Conservation (phyloP, 1,140 invertebrate genomes). For the Polypedilum pembai region DNA sequence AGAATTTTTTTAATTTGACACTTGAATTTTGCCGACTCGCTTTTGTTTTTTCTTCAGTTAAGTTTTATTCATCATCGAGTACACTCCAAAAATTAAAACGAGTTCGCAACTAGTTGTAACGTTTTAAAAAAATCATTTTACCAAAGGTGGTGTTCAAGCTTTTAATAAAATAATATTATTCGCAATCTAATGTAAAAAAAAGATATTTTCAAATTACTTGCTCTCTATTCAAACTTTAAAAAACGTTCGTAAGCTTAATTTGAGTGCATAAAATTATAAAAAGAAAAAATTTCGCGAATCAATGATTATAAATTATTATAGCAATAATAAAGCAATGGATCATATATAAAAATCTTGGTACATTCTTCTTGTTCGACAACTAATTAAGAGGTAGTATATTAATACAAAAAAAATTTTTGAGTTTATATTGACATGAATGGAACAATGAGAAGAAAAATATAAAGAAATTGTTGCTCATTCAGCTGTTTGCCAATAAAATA, state of each 20-base stretch:
- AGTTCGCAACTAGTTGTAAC: background rate
- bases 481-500: slow-evolving; percentile 23
- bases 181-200: no score
- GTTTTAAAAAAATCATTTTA: no score
- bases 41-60: slow-evolving; percentile 4
- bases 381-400: background rate
- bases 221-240: no score
- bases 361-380: background rate
- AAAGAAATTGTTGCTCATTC: slow-evolving; percentile 22
- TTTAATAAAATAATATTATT: no score
- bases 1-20: slow-evolving; percentile 13
- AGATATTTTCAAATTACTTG: no score
- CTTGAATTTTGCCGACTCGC: slow-evolving; percentile 3
- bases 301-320: no score
- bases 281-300: no score
- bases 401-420: background rate
- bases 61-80: background rate
- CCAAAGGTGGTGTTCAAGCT: no score
- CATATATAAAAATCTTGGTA: background rate
- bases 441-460: background rate
- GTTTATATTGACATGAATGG: no score
- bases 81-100: background rate
- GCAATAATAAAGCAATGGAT: no score
- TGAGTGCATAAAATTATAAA: no score
- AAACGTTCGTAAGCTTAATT: no score